These are phyloP conservation scores for Falco peregrinus DNA, from an alignment of 2,797 vertebrate genomes.

Conservation along the genomic window DNA sequence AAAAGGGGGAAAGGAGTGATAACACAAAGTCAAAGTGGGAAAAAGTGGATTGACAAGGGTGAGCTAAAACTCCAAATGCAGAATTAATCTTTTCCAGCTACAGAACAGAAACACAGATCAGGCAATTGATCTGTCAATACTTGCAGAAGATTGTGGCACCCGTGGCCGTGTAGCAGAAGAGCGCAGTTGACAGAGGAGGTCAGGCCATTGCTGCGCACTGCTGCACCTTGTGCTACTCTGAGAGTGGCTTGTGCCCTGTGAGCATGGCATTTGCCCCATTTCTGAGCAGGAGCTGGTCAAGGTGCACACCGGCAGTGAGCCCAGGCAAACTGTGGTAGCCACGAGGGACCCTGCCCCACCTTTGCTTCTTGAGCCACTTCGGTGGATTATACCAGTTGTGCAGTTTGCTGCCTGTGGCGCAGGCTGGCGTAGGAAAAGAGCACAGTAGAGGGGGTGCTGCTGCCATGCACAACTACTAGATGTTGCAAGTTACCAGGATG, in stretches of 20 bases:
- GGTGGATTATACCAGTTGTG: background rate
- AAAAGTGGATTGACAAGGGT: background rate
- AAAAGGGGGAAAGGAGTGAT: background rate
- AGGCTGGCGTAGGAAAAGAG: background rate
- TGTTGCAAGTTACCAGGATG: background rate
- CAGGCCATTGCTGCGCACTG: background rate
- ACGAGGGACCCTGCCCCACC: background rate
- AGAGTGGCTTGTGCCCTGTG: background rate
- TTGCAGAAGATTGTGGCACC: background rate
- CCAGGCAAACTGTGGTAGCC: background rate
- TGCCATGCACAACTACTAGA: background rate
- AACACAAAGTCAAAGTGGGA: background rate
- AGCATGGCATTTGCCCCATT: background rate
- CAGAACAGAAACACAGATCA: background rate
- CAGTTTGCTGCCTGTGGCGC: background rate
- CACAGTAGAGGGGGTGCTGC: background rate
- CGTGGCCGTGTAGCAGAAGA: background rate
- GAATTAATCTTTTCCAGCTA: background rate
- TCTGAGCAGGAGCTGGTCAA: background rate
- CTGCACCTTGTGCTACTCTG: background rate
- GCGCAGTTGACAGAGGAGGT: background rate
- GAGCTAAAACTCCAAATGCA: background rate
- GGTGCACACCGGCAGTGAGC: background rate
- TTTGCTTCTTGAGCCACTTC: background rate
- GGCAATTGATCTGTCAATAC: background rate